Evolutionary conservation across 2,113 vertebrate genomes (phyloP).

Genomic region (Hippolais icterina): DNA sequence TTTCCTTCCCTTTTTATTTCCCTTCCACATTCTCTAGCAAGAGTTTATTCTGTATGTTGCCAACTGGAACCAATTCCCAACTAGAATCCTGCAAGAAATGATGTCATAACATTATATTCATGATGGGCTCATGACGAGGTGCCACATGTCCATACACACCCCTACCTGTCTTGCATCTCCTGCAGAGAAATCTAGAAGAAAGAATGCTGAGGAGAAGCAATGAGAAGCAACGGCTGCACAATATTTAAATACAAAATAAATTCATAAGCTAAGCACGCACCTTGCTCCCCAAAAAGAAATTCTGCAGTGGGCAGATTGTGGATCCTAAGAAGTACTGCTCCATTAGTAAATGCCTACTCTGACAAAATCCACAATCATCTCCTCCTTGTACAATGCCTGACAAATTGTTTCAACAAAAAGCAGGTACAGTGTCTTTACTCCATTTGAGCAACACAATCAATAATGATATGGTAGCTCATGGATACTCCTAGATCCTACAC

Average conservation of each 20-base stretch:
- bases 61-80: neutral
- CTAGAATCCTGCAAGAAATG: neutral
- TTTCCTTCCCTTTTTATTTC: neutral
- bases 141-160: rapidly evolving
- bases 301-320: neutral
- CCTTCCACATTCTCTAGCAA: neutral
- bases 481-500: neutral
- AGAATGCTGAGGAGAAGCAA: neutral
- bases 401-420: neutral
- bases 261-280: neutral
- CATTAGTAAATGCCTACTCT: neutral
- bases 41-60: neutral
- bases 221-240: neutral
- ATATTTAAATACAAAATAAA: neutral
- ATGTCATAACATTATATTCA: neutral
- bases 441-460: neutral
- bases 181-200: neutral
- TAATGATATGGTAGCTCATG: neutral
- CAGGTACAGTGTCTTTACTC: neutral
- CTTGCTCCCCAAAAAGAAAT: neutral
- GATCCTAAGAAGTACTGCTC: neutral
- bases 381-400: neutral
- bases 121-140: neutral
- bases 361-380: neutral
- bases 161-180: neutral